Conservation (phyloP, 2,113 vertebrate genomes). For the Oreochromis tanganicae region DNA sequence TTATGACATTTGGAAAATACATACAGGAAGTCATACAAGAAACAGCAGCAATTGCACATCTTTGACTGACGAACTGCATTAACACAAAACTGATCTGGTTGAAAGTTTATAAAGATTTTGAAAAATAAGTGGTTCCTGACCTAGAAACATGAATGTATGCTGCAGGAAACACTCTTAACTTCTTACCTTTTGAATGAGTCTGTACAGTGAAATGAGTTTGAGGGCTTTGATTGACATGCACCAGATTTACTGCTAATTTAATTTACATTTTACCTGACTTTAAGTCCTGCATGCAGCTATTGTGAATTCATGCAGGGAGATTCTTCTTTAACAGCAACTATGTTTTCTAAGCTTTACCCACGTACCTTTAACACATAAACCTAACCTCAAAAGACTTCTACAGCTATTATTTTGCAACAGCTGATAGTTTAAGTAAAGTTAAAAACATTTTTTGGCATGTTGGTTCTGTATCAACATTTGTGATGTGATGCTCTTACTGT, state of each 20-base stretch:
- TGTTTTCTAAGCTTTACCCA: neutral
- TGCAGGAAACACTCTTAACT: neutral
- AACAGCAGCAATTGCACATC: neutral
- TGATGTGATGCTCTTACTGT: neutral
- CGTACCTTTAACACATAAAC: neutral
- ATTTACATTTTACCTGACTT: neutral
- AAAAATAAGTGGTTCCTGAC: neutral
- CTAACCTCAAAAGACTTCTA: neutral
- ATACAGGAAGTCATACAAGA: neutral
- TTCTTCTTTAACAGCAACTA: neutral
- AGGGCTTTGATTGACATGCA: neutral
- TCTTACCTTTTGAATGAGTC: neutral
- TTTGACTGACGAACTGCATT: neutral
- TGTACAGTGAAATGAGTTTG: neutral
- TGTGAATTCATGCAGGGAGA: neutral
- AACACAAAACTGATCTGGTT: rapidly evolving
- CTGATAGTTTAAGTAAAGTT: neutral
- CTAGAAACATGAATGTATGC: neutral
- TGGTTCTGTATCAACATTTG: neutral
- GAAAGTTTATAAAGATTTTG: neutral
- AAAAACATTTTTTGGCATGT: neutral
- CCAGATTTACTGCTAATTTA: neutral
- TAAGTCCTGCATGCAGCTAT: neutral
- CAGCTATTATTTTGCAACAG: neutral
- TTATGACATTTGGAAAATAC: neutral